Evolutionary conservation across 2,888 invertebrate species (phyloP).

Genomic region (Caenorhabditis uteleia): DNA sequence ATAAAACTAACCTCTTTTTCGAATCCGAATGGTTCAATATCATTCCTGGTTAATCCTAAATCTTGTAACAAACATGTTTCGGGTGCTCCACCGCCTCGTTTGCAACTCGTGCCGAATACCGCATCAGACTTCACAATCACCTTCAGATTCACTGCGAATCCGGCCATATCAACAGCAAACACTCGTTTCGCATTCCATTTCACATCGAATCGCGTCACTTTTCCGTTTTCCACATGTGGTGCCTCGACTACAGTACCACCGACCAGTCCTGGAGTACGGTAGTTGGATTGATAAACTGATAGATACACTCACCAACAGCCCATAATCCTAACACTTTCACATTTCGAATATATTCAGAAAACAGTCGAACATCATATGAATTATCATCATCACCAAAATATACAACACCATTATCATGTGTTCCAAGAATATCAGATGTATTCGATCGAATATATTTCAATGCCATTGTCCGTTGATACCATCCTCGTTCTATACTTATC

Average conservation of each 20-base stretch:
- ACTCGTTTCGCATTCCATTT: constrained; percentile 48
- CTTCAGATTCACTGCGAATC: constrained; percentile 53
- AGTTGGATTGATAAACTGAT: background rate
- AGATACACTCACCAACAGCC: constrained; percentile 49
- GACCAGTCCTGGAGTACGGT: constrained; percentile 55
- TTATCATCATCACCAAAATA: constrained; percentile 55
- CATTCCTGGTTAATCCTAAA: constrained; percentile 41
- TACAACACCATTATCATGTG: constrained; percentile 36
- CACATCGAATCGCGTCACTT: constrained; percentile 53
- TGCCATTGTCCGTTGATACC: constrained; percentile 58
- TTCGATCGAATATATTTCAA: constrained; percentile 46
- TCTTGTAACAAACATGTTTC: constrained; percentile 59
- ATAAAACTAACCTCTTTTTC: constrained; percentile 19
- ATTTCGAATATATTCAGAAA: constrained; percentile 43
- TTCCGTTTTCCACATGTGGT: constrained; percentile 48
- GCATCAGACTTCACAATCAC: constrained; percentile 38
- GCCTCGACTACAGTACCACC: constrained; percentile 54
- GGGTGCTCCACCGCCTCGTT: constrained; percentile 51
- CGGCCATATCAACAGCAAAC: constrained; percentile 62
- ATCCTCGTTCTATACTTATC: constrained; percentile 49
- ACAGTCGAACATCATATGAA: constrained; percentile 44
- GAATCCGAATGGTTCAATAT: constrained; percentile 58
- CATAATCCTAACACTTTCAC: constrained; percentile 46
- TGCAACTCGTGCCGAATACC: constrained; percentile 47
- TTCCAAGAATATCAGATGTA: constrained; percentile 20